Conservation (phyloP, 1,140 invertebrate species). For the Danaus plexippus region DNA sequence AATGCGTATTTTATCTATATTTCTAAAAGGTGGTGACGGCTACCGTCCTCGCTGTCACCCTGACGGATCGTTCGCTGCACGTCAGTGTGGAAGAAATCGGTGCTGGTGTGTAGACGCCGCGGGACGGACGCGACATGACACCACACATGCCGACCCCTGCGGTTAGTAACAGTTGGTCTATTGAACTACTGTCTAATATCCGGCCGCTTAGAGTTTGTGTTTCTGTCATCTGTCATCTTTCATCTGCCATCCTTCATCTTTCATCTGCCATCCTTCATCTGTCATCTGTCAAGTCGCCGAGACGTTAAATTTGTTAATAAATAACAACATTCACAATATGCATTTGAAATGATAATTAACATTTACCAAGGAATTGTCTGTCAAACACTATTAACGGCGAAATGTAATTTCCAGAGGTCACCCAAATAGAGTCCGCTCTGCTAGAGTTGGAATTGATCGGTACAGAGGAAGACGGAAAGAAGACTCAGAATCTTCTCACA, state of each 20-base stretch:
- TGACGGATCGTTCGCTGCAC: slow-evolving; percentile 81
- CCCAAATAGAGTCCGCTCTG: slow-evolving; percentile 55
- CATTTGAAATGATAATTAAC: no score
- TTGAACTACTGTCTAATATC: background rate
- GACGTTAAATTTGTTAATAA: no score
- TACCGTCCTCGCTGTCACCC: slow-evolving; percentile 75
- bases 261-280: no score
- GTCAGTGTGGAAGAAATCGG: slow-evolving; percentile 79
- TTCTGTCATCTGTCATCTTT: no score
- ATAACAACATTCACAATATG: no score
- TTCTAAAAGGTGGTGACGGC: slow-evolving; percentile 39
- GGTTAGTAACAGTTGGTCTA: slow-evolving; percentile 50
- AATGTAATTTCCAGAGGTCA: slow-evolving; percentile 36
- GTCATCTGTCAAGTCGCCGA: no score
- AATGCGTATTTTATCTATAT: background rate
- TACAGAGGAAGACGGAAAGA: slow-evolving; percentile 32
- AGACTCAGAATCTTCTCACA: slow-evolving; percentile 29
- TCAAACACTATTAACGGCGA: no score
- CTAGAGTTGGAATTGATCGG: slow-evolving; percentile 53
- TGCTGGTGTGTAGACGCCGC: slow-evolving; percentile 92
- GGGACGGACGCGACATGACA: slow-evolving; percentile 77
- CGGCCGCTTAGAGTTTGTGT: background rate
- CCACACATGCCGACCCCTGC: slow-evolving; percentile 74
- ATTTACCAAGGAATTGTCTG: no score
- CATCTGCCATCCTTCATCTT: no score